Evolutionary conservation across 2,113 vertebrate genomes (phyloP).

Genomic region (Bungarus multicinctus): DNA sequence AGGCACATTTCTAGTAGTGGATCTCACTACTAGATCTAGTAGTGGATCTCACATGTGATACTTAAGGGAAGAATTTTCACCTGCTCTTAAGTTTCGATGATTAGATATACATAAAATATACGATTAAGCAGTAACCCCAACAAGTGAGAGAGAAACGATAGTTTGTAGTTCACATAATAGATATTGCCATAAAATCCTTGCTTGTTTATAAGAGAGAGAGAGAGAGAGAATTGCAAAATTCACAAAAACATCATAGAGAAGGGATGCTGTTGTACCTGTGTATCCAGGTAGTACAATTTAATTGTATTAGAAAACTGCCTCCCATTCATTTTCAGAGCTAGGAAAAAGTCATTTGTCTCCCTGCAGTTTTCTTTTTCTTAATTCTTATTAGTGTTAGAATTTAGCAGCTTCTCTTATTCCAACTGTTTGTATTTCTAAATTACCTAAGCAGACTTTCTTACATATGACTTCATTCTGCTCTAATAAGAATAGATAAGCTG

Average conservation of each 20-base stretch:
- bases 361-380: neutral
- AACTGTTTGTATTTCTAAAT: neutral
- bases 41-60: neutral
- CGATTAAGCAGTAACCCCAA: no score
- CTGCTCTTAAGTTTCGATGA: neutral
- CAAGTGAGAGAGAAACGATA: neutral
- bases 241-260: neutral
- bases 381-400: neutral
- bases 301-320: neutral
- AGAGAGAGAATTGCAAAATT: neutral
- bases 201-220: neutral
- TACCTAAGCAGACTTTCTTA: neutral
- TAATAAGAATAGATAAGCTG: neutral
- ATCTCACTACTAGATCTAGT: neutral
- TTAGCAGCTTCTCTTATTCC: neutral
- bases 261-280: neutral
- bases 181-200: neutral
- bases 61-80: neutral
- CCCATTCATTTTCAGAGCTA: neutral
- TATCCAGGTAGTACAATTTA: neutral
- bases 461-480: neutral
- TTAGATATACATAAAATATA: neutral
- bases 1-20: neutral
- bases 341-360: neutral
- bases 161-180: neutral